A percentile compares a stretch with the other conserved stretches of the same genome.
Evolutionary conservation across 2,797 vertebrate genomes (phyloP).

Genomic region (Gila robusta): DNA sequence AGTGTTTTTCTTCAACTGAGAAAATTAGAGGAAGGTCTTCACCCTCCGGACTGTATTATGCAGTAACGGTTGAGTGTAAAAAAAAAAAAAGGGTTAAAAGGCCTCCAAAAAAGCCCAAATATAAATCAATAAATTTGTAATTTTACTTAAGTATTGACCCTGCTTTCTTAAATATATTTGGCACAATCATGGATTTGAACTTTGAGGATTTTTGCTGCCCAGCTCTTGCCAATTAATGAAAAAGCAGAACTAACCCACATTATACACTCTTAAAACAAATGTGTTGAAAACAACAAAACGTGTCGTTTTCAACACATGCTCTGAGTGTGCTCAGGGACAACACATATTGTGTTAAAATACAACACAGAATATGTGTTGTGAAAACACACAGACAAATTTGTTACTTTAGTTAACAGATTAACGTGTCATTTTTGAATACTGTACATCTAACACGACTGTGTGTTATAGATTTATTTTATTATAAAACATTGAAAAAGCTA

Average conservation of each 20-base stretch:
- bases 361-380: too few relatives aligned
- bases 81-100: not conserved
- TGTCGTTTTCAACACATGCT: too few relatives aligned
- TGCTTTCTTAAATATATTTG: constrained; percentile 46
- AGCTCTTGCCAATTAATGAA: constrained; percentile 31
- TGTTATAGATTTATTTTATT: too few relatives aligned
- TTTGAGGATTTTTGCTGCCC: constrained; percentile 39
- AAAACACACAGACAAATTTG: too few relatives aligned
- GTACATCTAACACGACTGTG: too few relatives aligned
- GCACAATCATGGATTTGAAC: constrained; percentile 38
- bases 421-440: too few relatives aligned
- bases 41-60: not conserved
- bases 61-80: not conserved
- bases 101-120: not conserved
- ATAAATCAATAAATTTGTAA: not conserved
- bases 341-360: too few relatives aligned
- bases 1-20: not conserved
- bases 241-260: constrained; percentile 26
- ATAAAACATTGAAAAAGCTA: too few relatives aligned
- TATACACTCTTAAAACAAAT: not conserved
- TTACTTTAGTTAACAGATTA: too few relatives aligned
- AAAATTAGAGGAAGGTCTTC: not conserved
- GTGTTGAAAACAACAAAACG: too few relatives aligned
- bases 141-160: not conserved
- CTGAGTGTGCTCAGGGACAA: too few relatives aligned